Evolutionary conservation across 53 echinoderm and acorn worm species (phyloP), one percentile per base, ranked within the genome.

Genomic region (Apostichopus leukothele): DNA sequence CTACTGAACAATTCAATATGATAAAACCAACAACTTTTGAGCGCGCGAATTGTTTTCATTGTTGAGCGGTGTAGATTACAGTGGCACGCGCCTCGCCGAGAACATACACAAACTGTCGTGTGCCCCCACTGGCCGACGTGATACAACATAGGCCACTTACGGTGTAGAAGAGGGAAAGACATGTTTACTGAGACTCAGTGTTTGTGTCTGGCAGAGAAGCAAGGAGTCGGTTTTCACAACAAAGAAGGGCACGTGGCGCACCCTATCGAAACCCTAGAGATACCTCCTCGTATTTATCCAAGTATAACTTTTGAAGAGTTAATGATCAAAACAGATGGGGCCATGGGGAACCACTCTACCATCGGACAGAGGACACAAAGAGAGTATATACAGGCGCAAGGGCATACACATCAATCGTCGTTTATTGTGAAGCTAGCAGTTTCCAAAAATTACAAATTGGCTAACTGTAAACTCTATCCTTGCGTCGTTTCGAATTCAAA

Each of bases 291-390:
- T 63, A 63, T 63, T 63, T 63, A 63, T 63, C 63, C 63, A 63
- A 63, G 63, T 79, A 53, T 79, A 79, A 79, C 79, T 50, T 79
- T 79, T 53, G 79, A 51, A 52, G 20, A 79, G 79, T 51, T 79
- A 79, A 79, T 51, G 14, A 79, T 52, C 52, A 51, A 6, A 79
- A 7, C 79, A 79, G 79, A 79, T 79, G 79, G 79, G 52, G 18
- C 79, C 79, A 79, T 52, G 79, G 79, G 79, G 79, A 79, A 53
- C 52, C 16, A 39, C 39, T 16, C 11, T 13, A 63, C 11, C 63
- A 63, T 63, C 63, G 11, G 7, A 63, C 63, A 63, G 63, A 16
- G 63, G 16, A 63, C 63, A 63, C 71, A 71, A 71, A 71, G 71
- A 19, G 71, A 6, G 14, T 19, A 71, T 71, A 71, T 71, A n/a